A percentile compares a stretch with the other conserved stretches of the same genome.
Evolutionary conservation across 2,113 vertebrate species (phyloP).

Genomic region (Serilophus lunatus): DNA sequence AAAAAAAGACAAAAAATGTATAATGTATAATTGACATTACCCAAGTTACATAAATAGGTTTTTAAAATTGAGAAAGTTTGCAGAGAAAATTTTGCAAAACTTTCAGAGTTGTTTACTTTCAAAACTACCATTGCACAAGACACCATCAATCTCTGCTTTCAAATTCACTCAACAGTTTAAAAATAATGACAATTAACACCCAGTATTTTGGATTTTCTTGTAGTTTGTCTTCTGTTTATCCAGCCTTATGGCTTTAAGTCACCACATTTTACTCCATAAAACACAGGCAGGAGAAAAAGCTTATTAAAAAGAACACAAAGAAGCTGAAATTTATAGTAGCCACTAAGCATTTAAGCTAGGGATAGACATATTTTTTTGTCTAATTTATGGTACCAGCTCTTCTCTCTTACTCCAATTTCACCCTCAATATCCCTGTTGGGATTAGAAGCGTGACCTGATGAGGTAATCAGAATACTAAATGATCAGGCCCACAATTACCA

Average conservation of each 20-base stretch:
- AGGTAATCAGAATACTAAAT: not conserved
- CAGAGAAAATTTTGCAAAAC: not conserved
- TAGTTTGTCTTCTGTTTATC: not conserved
- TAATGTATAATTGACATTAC: not conserved
- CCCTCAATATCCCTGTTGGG: accelerated
- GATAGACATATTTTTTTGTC: not conserved
- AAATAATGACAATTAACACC: not conserved
- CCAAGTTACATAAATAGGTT: not conserved
- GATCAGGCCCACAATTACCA: not conserved
- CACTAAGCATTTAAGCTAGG: not conserved
- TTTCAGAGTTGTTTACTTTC: not conserved
- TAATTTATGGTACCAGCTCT: not conserved
- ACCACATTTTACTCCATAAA: not conserved
- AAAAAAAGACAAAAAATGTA: no score
- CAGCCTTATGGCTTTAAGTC: not conserved
- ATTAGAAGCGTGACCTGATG: not conserved
- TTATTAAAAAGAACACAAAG: not conserved
- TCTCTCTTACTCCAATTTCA: not conserved
- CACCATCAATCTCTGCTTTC: not conserved
- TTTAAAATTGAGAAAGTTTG: not conserved
- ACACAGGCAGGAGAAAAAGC: not conserved
- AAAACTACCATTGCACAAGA: not conserved
- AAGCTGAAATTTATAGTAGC: not conserved
- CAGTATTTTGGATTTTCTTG: not conserved
- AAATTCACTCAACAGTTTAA: not conserved